These are phyloP conservation scores for Climacteris rufus DNA, from an alignment of 2,113 vertebrate species.

Conservation along the genomic window DNA sequence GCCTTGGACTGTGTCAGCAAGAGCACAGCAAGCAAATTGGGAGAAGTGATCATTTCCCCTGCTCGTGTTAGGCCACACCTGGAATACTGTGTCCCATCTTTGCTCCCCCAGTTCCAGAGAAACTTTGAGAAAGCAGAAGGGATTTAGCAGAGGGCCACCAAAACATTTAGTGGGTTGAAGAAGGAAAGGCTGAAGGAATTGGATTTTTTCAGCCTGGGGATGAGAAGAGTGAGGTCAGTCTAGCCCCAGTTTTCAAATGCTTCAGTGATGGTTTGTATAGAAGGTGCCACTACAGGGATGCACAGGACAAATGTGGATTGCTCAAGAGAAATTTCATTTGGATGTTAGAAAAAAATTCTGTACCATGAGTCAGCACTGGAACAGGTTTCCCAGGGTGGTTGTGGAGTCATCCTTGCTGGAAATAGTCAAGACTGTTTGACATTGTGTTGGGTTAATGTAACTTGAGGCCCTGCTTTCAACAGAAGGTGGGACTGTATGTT, in stretches of 20 bases:
- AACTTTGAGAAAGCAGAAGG: not conserved
- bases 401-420: not conserved
- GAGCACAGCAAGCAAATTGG: not conserved
- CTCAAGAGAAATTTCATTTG: not conserved
- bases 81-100: not conserved
- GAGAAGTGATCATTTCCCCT: not conserved
- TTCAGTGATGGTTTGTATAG: fast-evolving
- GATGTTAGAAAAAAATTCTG: not conserved
- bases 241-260: not conserved
- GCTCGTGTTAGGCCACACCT: not conserved
- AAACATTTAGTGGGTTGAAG: not conserved
- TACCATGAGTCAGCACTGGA: not conserved
- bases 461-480: not conserved
- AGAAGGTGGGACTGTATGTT: not conserved
- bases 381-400: not conserved
- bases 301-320: not conserved
- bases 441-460: not conserved
- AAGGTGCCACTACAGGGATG: not conserved
- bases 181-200: not conserved
- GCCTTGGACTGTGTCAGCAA: not conserved
- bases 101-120: not conserved
- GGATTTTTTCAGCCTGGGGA: not conserved
- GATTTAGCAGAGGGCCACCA: not conserved
- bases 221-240: not conserved
- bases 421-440: not conserved